Percentiles rank a stretch among this genome's conserved stretches.
phyloP scores from a whole-genome alignment of 2,113 vertebrate species.

The Spea multiplicata region DNA sequence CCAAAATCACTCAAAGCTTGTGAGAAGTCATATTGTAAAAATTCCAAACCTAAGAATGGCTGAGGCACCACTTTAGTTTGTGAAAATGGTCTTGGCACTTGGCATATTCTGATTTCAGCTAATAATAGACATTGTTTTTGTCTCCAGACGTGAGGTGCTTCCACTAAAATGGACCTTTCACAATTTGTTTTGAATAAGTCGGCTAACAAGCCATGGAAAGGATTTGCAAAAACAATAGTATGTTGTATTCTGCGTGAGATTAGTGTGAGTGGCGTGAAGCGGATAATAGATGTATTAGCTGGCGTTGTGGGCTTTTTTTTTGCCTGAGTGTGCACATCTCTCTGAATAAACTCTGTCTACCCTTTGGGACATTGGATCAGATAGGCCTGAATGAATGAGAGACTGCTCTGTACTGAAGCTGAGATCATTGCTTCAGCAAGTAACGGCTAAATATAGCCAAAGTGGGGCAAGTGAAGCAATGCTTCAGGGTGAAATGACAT shows the following conservation, averaged over 20 bases:
- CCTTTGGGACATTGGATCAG: slow-evolving; percentile 47
- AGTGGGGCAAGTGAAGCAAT: not conserved
- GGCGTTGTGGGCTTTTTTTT: slow-evolving; percentile 52
- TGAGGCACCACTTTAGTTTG: not conserved
- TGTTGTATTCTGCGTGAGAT: slow-evolving; percentile 69
- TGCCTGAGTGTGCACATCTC: slow-evolving; percentile 55
- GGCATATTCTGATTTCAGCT: slow-evolving; percentile 29
- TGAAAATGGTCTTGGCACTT: slow-evolving; percentile 7
- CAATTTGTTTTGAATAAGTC: slow-evolving; percentile 61
- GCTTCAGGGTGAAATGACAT: not conserved
- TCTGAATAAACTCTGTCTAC: slow-evolving; percentile 47
- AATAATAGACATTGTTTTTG: slow-evolving; percentile 55
- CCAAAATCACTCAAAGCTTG: not conserved
- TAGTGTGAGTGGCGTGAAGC: slow-evolving; percentile 64
- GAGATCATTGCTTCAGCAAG: not conserved
- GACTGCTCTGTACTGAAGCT: slow-evolving; percentile 43
- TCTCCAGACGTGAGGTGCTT: slow-evolving; percentile 57
- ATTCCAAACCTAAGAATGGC: not conserved
- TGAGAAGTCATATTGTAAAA: not conserved
- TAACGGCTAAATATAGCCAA: slow-evolving; percentile 15
- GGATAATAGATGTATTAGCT: slow-evolving; percentile 64
- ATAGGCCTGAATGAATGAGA: slow-evolving; percentile 32
- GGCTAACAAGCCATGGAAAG: slow-evolving; percentile 69
- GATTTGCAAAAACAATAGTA: slow-evolving; percentile 74
- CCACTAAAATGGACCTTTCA: slow-evolving; percentile 70